phyloP scores from a whole-genome alignment of 2,888 invertebrate species.

The Cryptocheilus praepositus region DNA sequence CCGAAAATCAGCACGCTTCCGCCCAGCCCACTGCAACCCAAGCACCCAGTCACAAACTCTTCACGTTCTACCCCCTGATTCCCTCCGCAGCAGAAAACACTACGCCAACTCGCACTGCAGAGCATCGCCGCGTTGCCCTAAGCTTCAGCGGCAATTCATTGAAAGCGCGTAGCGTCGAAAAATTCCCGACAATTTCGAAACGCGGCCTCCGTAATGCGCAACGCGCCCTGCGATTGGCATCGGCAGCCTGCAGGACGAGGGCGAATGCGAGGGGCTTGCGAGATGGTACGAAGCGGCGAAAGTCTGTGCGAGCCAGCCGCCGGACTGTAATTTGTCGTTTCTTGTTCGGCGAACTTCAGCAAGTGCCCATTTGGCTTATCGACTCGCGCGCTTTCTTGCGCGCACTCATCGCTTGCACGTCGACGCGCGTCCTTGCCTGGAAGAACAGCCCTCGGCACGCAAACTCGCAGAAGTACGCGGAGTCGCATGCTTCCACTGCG shows the following conservation, averaged over 20 bases:
- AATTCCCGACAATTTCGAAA: constrained; percentile 26
- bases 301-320: background rate
- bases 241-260: background rate
- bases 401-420: constrained; percentile 17
- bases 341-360: constrained; percentile 61
- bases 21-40: too few species aligned
- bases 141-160: too few species aligned
- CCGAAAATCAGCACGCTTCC: too few species aligned
- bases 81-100: too few species aligned
- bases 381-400: constrained; percentile 55
- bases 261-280: constrained; percentile 28
- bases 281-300: background rate
- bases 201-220: constrained; percentile 21
- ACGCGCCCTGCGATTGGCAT: constrained; percentile 25
- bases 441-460: constrained; percentile 60
- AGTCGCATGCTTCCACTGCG: constrained; percentile 62
- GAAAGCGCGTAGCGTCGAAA: too few species aligned
- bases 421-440: constrained; percentile 55
- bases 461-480: constrained; percentile 52
- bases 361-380: constrained; percentile 66
- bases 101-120: too few species aligned
- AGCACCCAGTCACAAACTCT: too few species aligned
- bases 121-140: too few species aligned
- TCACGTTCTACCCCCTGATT: too few species aligned
- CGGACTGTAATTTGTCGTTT: constrained; percentile 54